Evolutionary conservation across 2,797 vertebrate genomes (phyloP).

Genomic region (Aphelocoma californica): DNA sequence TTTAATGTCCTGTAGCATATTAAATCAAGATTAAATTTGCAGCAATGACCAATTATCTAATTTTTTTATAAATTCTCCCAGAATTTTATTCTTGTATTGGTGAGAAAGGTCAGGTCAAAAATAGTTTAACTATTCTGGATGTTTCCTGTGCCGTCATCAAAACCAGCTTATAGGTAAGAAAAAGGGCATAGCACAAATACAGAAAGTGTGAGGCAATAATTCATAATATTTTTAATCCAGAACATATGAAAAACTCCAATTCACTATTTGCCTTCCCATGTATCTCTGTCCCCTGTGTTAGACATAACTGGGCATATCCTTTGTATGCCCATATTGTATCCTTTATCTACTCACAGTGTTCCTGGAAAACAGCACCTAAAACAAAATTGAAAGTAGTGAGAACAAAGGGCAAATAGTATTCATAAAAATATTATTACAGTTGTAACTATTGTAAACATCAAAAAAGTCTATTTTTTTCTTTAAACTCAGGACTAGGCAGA

Average conservation of each 20-base stretch:
- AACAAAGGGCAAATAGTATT: background rate
- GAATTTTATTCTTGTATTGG: background rate
- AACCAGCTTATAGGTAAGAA: background rate
- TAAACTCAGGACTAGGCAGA: background rate
- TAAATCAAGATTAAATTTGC: background rate
- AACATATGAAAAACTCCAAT: background rate
- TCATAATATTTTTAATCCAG: background rate
- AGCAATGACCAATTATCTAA: background rate
- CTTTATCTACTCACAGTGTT: background rate
- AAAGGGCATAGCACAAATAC: background rate
- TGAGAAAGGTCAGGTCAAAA: conserved; percentile 1
- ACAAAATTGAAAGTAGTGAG: background rate
- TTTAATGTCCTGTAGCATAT: background rate
- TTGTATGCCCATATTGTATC: background rate
- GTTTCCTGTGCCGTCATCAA: conserved; percentile 2
- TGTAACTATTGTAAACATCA: background rate
- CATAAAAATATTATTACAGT: background rate
- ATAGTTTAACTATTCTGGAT: background rate
- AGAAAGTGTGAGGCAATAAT: background rate
- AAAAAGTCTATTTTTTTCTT: background rate
- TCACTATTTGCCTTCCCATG: background rate
- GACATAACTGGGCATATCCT: background rate
- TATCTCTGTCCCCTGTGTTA: background rate
- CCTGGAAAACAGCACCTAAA: background rate
- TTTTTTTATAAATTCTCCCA: background rate